Conservation (phyloP, 2,797 vertebrate genomes). For the Sorex maritimensis region DNA sequence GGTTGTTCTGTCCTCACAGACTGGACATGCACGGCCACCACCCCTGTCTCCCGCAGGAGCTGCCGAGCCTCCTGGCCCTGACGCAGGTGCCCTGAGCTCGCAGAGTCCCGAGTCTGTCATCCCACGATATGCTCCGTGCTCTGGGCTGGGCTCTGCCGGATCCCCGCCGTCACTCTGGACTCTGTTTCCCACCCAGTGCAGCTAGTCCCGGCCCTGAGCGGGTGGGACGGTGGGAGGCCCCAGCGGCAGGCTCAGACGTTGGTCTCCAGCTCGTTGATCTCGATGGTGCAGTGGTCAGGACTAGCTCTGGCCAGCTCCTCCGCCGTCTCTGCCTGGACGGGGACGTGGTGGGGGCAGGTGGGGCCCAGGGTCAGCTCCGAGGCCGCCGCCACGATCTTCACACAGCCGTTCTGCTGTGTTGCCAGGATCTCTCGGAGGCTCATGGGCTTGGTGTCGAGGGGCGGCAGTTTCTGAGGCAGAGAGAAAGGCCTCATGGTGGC, state of each 20-base stretch:
- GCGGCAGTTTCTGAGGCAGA: slow-evolving; percentile 92
- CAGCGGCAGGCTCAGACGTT: slow-evolving; percentile 93
- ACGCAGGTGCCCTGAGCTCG: neutral
- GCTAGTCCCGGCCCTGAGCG: neutral
- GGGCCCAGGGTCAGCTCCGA: slow-evolving; percentile 91
- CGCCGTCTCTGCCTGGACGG: slow-evolving; percentile 95
- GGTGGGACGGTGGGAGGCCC: slow-evolving; percentile 18
- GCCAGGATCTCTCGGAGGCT: slow-evolving; percentile 97
- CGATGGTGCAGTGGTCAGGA: slow-evolving; percentile 96
- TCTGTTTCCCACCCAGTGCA: neutral
- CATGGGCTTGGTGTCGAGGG: slow-evolving; percentile 96
- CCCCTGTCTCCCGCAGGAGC: neutral
- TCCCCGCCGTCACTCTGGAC: neutral
- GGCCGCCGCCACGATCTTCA: slow-evolving; percentile 92
- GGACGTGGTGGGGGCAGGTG: slow-evolving; percentile 94
- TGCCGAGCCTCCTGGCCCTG: neutral
- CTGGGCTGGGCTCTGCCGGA: accelerated
- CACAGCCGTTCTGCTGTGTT: slow-evolving; percentile 96
- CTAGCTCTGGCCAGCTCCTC: slow-evolving; percentile 91
- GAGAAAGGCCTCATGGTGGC: slow-evolving; percentile 28
- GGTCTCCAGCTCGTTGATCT: slow-evolving; percentile 98
- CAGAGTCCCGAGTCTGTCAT: neutral
- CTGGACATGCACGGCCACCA: neutral
- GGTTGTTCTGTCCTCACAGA: neutral
- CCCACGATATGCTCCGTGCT: neutral